Conservation (phyloP, 2,888 invertebrate genomes). For the Rhopalosiphum nymphaeae region DNA sequence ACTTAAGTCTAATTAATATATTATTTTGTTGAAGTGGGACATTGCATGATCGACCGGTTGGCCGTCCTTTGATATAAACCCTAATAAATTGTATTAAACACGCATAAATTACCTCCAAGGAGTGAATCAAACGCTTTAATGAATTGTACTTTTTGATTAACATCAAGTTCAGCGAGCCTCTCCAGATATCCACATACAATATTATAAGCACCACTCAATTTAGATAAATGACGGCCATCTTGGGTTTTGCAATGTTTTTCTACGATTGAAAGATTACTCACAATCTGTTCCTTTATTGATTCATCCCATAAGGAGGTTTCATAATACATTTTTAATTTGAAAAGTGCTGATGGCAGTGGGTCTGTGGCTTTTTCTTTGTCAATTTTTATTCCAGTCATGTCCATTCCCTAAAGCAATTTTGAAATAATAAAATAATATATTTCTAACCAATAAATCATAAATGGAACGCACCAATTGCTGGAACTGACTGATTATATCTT, state of each 20-base stretch:
- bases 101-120: conserved; percentile 29
- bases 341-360: conserved; percentile 34
- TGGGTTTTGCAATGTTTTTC: conserved; percentile 43
- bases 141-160: conserved; percentile 47
- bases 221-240: conserved; percentile 32
- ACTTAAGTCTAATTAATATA: no score
- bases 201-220: conserved; percentile 44
- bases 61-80: no score
- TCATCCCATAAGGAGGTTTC: conserved; percentile 33
- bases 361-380: conserved; percentile 32
- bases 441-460: neutral
- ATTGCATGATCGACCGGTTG: no score
- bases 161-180: conserved; percentile 11
- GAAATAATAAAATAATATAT: neutral
- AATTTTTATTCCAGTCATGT: conserved; percentile 25
- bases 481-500: conserved; percentile 52
- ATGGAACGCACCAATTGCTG: conserved; percentile 37
- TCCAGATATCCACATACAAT: conserved; percentile 50
- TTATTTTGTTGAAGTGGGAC: no score
- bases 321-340: neutral
- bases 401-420: conserved; percentile 37
- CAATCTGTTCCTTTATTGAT: neutral
- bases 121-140: conserved; percentile 48
- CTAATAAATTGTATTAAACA: neutral
- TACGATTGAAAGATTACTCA: neutral